Percentiles rank a stretch among this genome's conserved stretches.
Conservation (phyloP, 2,797 vertebrate species). For the Diceros bicornis region DNA sequence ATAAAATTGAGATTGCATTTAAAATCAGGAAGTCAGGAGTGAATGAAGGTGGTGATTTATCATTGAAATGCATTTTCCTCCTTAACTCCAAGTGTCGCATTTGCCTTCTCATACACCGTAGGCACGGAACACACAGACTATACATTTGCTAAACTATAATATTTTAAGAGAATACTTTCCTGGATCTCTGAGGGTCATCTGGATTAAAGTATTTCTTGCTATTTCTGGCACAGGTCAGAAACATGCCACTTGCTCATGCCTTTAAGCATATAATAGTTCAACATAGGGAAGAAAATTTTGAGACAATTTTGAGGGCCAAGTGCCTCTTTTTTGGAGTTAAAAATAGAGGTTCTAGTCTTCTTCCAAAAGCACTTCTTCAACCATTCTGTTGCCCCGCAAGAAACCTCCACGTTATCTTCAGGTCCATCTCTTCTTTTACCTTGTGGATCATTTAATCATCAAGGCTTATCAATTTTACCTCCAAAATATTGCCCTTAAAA, state of each 20-base stretch:
- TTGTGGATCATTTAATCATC: not conserved
- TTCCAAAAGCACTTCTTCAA: not conserved
- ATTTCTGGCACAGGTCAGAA: constrained; percentile 37
- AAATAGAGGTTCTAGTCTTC: constrained; percentile 33
- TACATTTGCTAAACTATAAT: constrained; percentile 1
- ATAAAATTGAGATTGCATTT: constrained; percentile 28
- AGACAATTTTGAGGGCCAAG: constrained; percentile 19
- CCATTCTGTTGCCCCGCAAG: not conserved
- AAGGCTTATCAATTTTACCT: not conserved
- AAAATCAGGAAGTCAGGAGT: not conserved
- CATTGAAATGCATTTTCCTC: not conserved
- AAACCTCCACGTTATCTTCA: not conserved
- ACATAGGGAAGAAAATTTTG: not conserved
- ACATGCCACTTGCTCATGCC: not conserved
- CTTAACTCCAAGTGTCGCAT: not conserved
- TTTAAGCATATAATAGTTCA: not conserved
- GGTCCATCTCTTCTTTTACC: not conserved
- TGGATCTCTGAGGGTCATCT: not conserved
- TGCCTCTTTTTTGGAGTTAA: constrained; percentile 40
- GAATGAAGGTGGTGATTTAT: not conserved
- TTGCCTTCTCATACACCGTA: not conserved
- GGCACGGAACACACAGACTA: not conserved
- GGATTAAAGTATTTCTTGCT: constrained; percentile 35
- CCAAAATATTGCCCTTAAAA: not conserved
- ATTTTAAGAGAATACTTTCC: constrained; percentile 16